phyloP scores from a whole-genome alignment of 2,113 vertebrate genomes.

The Oxygymnocypris stewartii region DNA sequence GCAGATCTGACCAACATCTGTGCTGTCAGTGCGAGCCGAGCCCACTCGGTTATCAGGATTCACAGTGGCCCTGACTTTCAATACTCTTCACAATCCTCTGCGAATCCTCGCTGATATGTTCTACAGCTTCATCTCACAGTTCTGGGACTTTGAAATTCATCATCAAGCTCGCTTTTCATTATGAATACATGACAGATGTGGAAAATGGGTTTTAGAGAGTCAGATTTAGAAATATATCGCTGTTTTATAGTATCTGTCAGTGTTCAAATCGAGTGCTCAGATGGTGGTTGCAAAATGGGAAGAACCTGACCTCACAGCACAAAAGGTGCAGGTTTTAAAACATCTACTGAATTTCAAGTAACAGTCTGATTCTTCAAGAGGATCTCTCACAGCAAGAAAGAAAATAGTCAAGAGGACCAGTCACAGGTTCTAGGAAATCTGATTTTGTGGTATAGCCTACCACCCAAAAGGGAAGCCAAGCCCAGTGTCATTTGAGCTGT shows the following conservation, averaged over 20 bases:
- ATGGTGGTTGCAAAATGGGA: neutral
- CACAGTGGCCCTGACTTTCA: neutral
- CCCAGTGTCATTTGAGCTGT: neutral
- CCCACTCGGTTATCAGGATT: neutral
- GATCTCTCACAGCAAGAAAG: neutral
- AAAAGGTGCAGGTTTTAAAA: slow-evolving; percentile 18
- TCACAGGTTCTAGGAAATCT: neutral
- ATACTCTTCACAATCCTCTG: neutral
- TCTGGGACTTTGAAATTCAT: slow-evolving; percentile 21
- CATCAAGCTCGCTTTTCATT: slow-evolving; percentile 24
- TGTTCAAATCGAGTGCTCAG: neutral
- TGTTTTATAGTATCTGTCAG: neutral
- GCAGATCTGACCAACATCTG: neutral
- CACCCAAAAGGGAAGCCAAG: neutral
- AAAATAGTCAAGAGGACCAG: neutral
- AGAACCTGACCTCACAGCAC: neutral
- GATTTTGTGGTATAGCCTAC: neutral
- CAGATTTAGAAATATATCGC: slow-evolving; percentile 5
- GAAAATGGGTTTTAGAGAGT: slow-evolving; percentile 18
- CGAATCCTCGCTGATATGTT: slow-evolving; percentile 26
- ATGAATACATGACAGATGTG: slow-evolving; percentile 22
- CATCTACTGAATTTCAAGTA: slow-evolving; percentile 28
- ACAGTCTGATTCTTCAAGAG: slow-evolving; percentile 8
- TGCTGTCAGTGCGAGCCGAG: neutral
- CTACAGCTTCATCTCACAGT: neutral